Evolutionary conservation across 2,113 vertebrate genomes (phyloP).

Genomic region (Ceyx melanurus): DNA sequence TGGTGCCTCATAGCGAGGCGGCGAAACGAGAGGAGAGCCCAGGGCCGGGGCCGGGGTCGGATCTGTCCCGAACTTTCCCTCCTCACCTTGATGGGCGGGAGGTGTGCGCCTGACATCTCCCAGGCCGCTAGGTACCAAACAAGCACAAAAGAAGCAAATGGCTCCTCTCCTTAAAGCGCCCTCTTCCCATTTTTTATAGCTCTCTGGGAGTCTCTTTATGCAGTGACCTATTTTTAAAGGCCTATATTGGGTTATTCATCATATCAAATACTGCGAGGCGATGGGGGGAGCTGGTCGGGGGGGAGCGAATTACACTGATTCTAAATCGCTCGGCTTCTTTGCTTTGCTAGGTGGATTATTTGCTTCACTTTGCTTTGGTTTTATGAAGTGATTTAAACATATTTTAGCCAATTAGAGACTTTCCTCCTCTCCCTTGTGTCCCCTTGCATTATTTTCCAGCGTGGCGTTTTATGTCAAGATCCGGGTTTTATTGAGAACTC

Average conservation of each 20-base stretch:
- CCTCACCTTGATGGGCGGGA: conserved; percentile 27
- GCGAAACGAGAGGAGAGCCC: neutral
- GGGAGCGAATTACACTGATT: conserved; percentile 59
- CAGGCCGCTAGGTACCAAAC: conserved; percentile 51
- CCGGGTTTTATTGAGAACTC: conserved; percentile 40
- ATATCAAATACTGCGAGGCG: conserved; percentile 66
- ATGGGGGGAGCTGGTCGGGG: conserved; percentile 46
- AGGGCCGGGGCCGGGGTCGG: neutral
- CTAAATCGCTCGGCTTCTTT: conserved; percentile 54
- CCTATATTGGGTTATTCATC: conserved; percentile 75
- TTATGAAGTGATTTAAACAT: conserved; percentile 67
- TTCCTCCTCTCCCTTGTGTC: conserved; percentile 57
- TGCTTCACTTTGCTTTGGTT: conserved; percentile 52
- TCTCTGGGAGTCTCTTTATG: conserved; percentile 76
- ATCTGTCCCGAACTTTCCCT: neutral
- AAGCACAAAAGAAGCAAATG: conserved; percentile 66
- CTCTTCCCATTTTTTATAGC: conserved; percentile 71
- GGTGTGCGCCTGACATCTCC: conserved; percentile 9
- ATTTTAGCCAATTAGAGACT: conserved; percentile 65
- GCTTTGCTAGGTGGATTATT: conserved; percentile 61
- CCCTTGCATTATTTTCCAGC: conserved; percentile 37
- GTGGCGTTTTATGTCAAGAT: conserved; percentile 46
- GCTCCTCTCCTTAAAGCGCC: conserved; percentile 73
- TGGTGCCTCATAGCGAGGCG: neutral
- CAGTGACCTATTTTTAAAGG: conserved; percentile 77